phyloP scores from a whole-genome alignment of 2,797 vertebrate genomes.

The Pygocentrus nattereri region DNA sequence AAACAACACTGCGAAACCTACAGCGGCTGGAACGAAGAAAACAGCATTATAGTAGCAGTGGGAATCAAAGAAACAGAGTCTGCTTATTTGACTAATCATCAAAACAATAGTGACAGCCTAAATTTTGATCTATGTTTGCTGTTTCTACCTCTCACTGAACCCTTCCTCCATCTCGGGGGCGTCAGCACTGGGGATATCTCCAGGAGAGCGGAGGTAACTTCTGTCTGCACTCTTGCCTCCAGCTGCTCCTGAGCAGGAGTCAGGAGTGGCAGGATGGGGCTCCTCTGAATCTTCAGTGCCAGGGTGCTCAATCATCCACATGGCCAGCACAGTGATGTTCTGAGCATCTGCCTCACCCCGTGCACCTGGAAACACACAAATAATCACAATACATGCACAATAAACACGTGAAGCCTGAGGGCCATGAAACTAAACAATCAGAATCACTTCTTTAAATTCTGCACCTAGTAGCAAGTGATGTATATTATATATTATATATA shows the following conservation, averaged over 20 bases:
- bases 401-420: too few species aligned
- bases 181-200: constrained; percentile 89
- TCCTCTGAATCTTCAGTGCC: constrained; percentile 91
- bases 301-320: constrained; percentile 99
- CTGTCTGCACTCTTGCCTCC: constrained; percentile 88
- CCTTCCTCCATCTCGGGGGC: constrained; percentile 92
- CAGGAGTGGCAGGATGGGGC: constrained; percentile 73
- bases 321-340: constrained; percentile 96
- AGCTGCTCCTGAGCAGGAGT: constrained; percentile 78
- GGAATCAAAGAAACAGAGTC: too few species aligned
- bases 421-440: too few species aligned
- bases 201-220: constrained; percentile 86
- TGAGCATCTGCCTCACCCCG: constrained; percentile 95
- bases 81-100: too few species aligned
- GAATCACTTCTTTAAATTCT: too few species aligned
- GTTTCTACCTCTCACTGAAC: constrained; percentile 87
- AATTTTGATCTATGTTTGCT: background rate
- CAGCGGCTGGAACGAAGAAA: too few species aligned
- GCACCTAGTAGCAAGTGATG: too few species aligned
- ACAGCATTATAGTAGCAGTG: too few species aligned
- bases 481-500: too few species aligned
- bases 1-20: too few species aligned
- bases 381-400: background rate
- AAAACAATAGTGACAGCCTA: too few species aligned
- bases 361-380: constrained; percentile 79